A percentile compares a stretch with the other conserved stretches of the same genome.
These are phyloP conservation scores for Trigoniulus corallinus DNA, from an alignment of 1,140 invertebrate species.

Conservation along the genomic window DNA sequence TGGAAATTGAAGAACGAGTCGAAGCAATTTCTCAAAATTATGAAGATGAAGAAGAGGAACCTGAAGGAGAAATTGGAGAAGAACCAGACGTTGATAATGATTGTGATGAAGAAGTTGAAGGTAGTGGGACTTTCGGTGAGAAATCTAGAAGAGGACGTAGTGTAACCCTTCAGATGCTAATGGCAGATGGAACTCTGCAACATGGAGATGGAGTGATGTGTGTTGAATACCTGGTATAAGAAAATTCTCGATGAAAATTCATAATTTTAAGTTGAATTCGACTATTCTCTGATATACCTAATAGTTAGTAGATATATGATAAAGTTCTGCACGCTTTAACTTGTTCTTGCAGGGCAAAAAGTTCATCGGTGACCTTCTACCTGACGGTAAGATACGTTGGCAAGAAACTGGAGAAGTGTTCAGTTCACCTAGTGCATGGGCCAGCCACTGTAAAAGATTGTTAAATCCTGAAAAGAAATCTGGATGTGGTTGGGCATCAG, in stretches of 20 bases:
- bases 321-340: background rate
- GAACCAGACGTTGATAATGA: conserved; percentile 11
- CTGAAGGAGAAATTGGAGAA: conserved; percentile 14
- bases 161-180: conserved; percentile 64
- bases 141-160: conserved; percentile 36
- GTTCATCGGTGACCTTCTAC: conserved; percentile 67
- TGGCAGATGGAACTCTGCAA: conserved; percentile 61
- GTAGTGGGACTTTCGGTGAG: conserved; percentile 4
- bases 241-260: background rate
- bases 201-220: conserved; percentile 63
- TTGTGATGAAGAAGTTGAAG: conserved; percentile 17
- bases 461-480: conserved; percentile 82
- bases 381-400: conserved; percentile 73
- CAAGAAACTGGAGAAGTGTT: conserved; percentile 74
- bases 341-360: conserved; percentile 51
- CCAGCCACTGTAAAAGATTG: conserved; percentile 73
- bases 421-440: conserved; percentile 79
- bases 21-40: background rate
- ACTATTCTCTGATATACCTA: background rate
- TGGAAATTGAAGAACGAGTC: no score
- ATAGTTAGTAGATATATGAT: background rate
- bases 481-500: conserved; percentile 74
- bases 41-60: conserved; percentile 5
- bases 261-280: background rate
- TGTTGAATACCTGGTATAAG: conserved; percentile 64